phyloP scores from a whole-genome alignment of 2,113 vertebrate species.

The Bos indicus region DNA sequence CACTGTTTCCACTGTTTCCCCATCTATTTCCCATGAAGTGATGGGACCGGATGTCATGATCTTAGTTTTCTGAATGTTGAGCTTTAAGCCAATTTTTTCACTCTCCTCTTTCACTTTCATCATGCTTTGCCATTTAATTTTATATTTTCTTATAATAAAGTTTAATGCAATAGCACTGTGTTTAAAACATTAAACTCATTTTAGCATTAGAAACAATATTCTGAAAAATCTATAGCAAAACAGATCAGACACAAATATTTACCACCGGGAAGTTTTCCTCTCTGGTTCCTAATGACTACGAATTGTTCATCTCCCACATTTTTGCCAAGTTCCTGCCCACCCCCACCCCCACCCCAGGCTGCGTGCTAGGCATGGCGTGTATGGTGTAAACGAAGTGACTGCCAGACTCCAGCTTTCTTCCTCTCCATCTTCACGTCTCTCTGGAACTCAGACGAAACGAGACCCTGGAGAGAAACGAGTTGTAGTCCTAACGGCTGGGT shows the following conservation, averaged over 20 bases:
- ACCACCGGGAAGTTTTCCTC: not conserved
- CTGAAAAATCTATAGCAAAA: not conserved
- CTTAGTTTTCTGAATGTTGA: no score
- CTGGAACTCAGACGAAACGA: not conserved
- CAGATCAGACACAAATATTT: not conserved
- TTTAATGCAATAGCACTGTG: not conserved
- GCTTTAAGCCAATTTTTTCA: no score
- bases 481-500: not conserved
- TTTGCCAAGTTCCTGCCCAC: not conserved
- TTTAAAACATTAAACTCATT: not conserved
- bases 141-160: not conserved
- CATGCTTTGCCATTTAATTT: not conserved
- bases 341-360: no score
- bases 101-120: no score
- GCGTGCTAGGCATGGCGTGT: not conserved
- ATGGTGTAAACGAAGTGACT: not conserved
- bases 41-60: no score
- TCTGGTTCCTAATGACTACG: not conserved
- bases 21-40: no score
- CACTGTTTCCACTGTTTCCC: no score
- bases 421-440: not conserved
- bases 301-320: not conserved
- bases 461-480: not conserved
- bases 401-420: not conserved
- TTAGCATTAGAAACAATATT: not conserved